phyloP scores from a whole-genome alignment of 30 jellyfish, hydroid and myxozoan species.

The Catostylus mosaicus region DNA sequence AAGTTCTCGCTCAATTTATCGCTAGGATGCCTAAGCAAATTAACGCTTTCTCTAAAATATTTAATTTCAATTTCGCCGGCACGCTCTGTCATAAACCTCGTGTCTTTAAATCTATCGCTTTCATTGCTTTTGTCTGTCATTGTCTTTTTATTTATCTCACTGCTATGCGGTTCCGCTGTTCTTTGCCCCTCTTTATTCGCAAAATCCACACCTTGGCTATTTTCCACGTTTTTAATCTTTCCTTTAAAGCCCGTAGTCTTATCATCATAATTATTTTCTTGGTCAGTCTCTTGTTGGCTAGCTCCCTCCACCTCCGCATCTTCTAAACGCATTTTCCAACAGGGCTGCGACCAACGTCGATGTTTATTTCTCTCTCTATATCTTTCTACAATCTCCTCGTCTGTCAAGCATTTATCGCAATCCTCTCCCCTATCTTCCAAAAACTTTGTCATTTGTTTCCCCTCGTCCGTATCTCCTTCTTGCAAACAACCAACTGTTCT shows the following conservation, averaged over 20 bases:
- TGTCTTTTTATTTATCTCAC: no score
- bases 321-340: background rate
- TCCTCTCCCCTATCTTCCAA: background rate
- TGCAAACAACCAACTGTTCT: background rate
- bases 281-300: no score
- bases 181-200: no score
- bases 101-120: background rate
- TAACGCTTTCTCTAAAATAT: background rate
- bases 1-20: background rate
- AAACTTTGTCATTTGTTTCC: background rate
- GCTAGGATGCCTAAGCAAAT: background rate
- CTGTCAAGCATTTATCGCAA: background rate
- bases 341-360: slow-evolving; percentile 4
- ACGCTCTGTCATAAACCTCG: background rate
- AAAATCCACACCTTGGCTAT: no score
- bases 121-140: background rate
- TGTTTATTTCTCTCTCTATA: background rate
- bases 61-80: background rate
- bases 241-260: no score
- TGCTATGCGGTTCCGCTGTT: no score
- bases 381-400: background rate
- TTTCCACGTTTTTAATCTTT: no score
- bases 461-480: background rate
- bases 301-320: background rate
- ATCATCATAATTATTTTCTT: no score